Evolutionary conservation across 2,888 invertebrate species (phyloP).

Genomic region (Charanyca ferruginea): DNA sequence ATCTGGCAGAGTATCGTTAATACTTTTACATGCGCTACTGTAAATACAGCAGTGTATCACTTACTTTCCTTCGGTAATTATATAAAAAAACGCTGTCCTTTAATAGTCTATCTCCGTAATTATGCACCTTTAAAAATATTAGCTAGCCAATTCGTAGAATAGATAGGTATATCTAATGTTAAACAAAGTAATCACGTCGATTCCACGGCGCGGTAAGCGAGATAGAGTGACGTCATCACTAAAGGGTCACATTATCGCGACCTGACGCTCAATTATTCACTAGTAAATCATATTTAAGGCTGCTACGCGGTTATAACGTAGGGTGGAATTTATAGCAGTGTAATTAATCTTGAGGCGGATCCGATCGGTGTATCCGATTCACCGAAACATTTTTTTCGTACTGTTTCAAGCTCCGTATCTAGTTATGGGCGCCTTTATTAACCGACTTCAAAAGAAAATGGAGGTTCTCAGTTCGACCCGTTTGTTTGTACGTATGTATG

Average conservation of each 20-base stretch:
- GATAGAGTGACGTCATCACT: slow-evolving; percentile 42
- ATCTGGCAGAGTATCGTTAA: too few species aligned
- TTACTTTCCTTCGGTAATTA: not conserved
- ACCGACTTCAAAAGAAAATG: too few species aligned
- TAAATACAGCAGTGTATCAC: too few species aligned
- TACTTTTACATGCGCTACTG: too few species aligned
- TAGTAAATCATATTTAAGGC: slow-evolving; percentile 52
- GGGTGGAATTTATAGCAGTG: slow-evolving; percentile 10
- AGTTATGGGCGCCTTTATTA: too few species aligned
- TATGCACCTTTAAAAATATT: not conserved
- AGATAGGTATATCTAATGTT: slow-evolving; percentile 26
- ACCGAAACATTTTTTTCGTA: too few species aligned
- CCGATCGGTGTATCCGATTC: too few species aligned
- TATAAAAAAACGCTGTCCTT: not conserved
- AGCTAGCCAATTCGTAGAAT: slow-evolving; percentile 4
- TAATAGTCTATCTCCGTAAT: too few species aligned
- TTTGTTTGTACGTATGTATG: too few species aligned
- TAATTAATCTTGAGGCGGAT: too few species aligned
- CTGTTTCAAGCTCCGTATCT: too few species aligned
- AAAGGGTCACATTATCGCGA: slow-evolving; percentile 58
- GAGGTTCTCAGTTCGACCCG: too few species aligned
- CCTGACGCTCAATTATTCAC: slow-evolving; percentile 52
- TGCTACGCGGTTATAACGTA: slow-evolving; percentile 17
- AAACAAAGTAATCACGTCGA: slow-evolving; percentile 20
- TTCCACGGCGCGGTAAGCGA: slow-evolving; percentile 25